Evolutionary conservation across 2,113 vertebrate species (phyloP), one percentile per base, ranked within the genome.

Genomic region (Austrofundulus limnaeus): DNA sequence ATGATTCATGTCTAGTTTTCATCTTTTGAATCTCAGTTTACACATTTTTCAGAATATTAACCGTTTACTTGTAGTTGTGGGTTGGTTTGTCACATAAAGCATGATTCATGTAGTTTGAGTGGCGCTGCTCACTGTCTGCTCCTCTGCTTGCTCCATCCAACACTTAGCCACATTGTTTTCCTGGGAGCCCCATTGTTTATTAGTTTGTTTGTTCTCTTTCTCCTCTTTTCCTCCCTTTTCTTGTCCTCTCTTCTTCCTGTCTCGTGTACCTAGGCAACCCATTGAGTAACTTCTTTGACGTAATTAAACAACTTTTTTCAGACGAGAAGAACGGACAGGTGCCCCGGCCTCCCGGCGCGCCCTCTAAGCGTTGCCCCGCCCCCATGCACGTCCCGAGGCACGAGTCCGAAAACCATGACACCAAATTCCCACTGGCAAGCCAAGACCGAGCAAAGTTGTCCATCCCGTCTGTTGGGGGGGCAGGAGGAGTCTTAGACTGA

Each of bases 241-340:
- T 66, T 79, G 87, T 85, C 91, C 81, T 84, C 92, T 91, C 90
- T 92, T 91, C 43, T 92, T 88, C 90, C 84, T 80, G 42, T 88
- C 72, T 89, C n/a, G 90, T 94, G 91, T 94, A 93, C 94, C 93
- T 93, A 95, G 94, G 94, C 93, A 95, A 94, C 94, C 94, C 95
- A 91, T 92, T 97, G 94, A 95, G 94, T 96, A 96, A 95, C 96
- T 95, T 97, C 95, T 96, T 98, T 98, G 97, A 97, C 94, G 94
- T 97, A 95, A 97, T 96, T 94, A 96, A 96, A 95, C 95, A 95
- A 95, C 96, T 98, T 95, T 97, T 98, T 98, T 96, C 96, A 98
- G 97, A 98, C 94, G 97, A 99, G 96, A 98, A 98, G 96, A 98
- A 95, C 54, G 95, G 95, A 92, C 97, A 97, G 94, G 95, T 94